Evolutionary conservation across 2,113 vertebrate species (phyloP).

Genomic region (Chelonoidis abingdonii): DNA sequence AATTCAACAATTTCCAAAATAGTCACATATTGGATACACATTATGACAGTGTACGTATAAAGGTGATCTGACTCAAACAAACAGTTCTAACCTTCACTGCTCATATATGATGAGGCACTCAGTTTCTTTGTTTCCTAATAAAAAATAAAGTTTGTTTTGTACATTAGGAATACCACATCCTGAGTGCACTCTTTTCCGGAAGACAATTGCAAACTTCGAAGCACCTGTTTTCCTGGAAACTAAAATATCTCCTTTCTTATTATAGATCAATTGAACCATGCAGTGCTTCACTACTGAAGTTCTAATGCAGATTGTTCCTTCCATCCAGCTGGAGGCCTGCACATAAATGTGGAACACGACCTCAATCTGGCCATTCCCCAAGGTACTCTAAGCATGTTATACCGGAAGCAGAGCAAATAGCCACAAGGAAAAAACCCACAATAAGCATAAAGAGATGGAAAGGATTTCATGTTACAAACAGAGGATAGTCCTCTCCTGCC

Average conservation of each 20-base stretch:
- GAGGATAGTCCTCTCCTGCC: neutral
- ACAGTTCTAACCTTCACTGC: neutral
- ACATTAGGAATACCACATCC: neutral
- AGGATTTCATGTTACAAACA: conserved; percentile 32
- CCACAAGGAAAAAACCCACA: neutral
- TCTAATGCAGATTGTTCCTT: neutral
- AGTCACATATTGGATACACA: neutral
- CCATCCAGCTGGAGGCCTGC: neutral
- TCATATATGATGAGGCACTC: neutral
- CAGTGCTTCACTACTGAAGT: neutral
- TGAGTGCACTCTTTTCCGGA: neutral
- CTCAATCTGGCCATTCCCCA: neutral
- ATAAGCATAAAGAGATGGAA: conserved; percentile 14
- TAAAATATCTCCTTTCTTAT: neutral
- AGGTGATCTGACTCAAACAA: neutral
- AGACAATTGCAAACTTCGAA: neutral
- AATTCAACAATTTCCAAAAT: neutral
- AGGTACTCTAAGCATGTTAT: neutral
- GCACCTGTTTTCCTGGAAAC: neutral
- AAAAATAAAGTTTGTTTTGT: neutral
- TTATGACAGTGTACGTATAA: neutral
- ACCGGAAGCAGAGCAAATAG: conserved; percentile 27
- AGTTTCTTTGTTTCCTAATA: neutral
- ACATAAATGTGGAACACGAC: neutral
- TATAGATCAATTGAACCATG: neutral